Percentiles rank a stretch among this genome's conserved stretches.
phyloP scores from a whole-genome alignment of 1,140 invertebrate genomes.

The Andricus grossulariae region DNA sequence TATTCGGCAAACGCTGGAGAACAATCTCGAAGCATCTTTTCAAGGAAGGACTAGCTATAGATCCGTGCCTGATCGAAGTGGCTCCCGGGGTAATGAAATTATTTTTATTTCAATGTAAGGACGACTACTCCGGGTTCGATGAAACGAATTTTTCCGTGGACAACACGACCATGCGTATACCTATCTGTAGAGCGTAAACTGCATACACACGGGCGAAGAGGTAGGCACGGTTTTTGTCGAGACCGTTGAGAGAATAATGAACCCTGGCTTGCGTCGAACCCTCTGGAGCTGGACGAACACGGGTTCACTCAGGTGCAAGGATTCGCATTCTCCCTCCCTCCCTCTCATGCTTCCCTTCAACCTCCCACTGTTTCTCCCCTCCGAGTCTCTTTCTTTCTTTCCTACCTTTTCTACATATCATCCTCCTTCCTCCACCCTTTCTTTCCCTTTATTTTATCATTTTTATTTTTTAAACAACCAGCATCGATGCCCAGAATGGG shows the following conservation, averaged over 20 bases:
- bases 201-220: conserved; percentile 38
- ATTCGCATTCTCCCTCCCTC: conserved; percentile 40
- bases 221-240: conserved; percentile 53
- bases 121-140: conserved; percentile 72
- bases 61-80: conserved; percentile 56
- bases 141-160: conserved; percentile 67
- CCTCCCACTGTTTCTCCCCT: conserved; percentile 6
- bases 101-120: conserved; percentile 72
- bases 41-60: conserved; percentile 44
- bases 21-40: conserved; percentile 39
- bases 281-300: conserved; percentile 50
- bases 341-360: neutral
- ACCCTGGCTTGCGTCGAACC: conserved; percentile 57
- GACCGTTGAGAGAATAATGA: conserved; percentile 66
- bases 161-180: conserved; percentile 45
- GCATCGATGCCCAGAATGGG: neutral
- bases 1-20: conserved; percentile 14
- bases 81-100: conserved; percentile 65
- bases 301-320: conserved; percentile 50
- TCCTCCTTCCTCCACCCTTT: neutral
- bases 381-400: conserved; percentile 8
- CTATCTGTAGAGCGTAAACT: conserved; percentile 43
- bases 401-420: conserved; percentile 10
- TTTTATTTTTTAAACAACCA: conserved; percentile 1
- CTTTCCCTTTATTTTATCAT: neutral